A percentile compares a stretch with the other conserved stretches of the same genome.
These are phyloP conservation scores for Heliopora coerulea DNA, from an alignment of 92 coral and sea anemone species.

Conservation along the genomic window DNA sequence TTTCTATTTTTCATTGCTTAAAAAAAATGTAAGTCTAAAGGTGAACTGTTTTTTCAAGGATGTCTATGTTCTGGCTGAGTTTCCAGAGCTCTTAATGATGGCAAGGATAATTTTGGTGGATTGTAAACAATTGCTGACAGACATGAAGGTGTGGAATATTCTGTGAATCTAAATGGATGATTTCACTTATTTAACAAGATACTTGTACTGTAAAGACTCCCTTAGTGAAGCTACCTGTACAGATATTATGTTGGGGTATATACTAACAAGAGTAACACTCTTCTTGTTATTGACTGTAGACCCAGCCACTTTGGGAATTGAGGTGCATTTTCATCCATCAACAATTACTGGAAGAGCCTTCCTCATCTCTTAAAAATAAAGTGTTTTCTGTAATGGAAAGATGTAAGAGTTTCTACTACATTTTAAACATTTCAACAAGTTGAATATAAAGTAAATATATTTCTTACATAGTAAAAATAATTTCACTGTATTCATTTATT, in stretches of 20 bases:
- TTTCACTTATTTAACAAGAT: neutral
- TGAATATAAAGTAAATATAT: neutral
- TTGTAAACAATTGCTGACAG: constrained; percentile 17
- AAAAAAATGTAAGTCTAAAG: too few relatives aligned
- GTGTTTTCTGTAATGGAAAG: constrained; percentile 55
- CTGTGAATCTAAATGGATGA: too few relatives aligned
- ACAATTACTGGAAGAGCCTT: constrained; percentile 66
- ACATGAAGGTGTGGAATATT: constrained; percentile 37
- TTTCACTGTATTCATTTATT: neutral
- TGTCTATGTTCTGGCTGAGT: constrained; percentile 53
- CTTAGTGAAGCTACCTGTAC: too few relatives aligned
- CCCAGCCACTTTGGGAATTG: constrained; percentile 72
- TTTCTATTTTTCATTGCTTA: neutral
- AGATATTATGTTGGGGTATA: neutral
- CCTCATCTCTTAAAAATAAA: constrained; percentile 58
- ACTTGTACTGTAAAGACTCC: too few relatives aligned
- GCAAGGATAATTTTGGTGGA: constrained; percentile 58
- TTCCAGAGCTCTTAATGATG: constrained; percentile 47
- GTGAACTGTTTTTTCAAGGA: too few relatives aligned
- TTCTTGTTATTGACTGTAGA: too few relatives aligned
- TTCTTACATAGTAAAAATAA: neutral
- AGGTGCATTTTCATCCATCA: constrained; percentile 78
- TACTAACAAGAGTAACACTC: too few relatives aligned
- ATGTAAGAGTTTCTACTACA: constrained; percentile 39
- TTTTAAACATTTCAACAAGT: too few relatives aligned